These are phyloP conservation scores for Cerastis rubricosa DNA, from an alignment of 2,888 invertebrate genomes.

Conservation along the genomic window DNA sequence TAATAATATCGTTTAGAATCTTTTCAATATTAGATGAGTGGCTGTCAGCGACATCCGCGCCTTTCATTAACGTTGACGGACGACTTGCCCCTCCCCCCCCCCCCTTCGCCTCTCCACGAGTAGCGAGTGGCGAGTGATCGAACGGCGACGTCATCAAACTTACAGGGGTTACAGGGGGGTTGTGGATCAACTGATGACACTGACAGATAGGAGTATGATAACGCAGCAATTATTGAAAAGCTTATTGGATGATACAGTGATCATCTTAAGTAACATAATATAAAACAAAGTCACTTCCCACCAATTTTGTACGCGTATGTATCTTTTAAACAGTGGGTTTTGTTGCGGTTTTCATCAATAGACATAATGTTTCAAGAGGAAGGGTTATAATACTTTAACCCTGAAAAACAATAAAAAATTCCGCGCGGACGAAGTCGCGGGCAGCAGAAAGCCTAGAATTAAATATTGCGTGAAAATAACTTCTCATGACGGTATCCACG, in stretches of 20 bases:
- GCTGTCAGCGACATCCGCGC: conserved; percentile 48
- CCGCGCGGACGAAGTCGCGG: too few relatives aligned
- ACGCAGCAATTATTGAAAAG: conserved; percentile 1
- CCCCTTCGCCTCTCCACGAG: not conserved
- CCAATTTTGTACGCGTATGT: too few relatives aligned
- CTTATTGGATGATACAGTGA: not conserved
- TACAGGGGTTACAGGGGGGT: not conserved
- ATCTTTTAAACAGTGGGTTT: too few relatives aligned
- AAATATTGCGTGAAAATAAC: not conserved
- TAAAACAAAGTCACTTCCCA: too few relatives aligned
- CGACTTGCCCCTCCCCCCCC: not conserved
- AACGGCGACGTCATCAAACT: conserved; percentile 23
- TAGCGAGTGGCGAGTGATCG: not conserved
- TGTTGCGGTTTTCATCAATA: too few relatives aligned
- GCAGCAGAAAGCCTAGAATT: too few relatives aligned
- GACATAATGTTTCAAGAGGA: too few relatives aligned
- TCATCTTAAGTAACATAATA: not conserved
- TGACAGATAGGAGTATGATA: not conserved
- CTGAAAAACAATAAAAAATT: too few relatives aligned
- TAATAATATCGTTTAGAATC: conserved; percentile 47
- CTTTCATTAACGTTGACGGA: conserved; percentile 41
- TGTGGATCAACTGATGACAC: not conserved
- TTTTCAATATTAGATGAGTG: conserved; percentile 53
- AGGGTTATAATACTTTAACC: too few relatives aligned
- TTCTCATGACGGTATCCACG: too few relatives aligned